phyloP scores from a whole-genome alignment of 2,888 invertebrate species.

The Scaptomyza caliginosa region DNA sequence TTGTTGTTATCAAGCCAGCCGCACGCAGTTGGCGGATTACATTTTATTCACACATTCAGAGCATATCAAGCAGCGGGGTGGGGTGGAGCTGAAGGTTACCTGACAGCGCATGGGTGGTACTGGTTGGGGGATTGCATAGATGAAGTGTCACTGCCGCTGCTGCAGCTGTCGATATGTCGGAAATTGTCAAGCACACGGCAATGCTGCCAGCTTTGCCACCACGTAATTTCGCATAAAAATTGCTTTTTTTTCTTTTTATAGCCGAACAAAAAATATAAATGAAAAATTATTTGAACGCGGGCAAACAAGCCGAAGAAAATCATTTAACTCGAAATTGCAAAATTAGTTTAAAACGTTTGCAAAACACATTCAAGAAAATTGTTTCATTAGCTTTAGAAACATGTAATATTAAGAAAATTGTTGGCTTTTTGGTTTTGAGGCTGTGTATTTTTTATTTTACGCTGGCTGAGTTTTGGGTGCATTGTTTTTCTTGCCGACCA shows the following conservation, averaged over 20 bases:
- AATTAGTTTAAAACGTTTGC: no score
- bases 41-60: conserved; percentile 59
- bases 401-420: no score
- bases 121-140: conserved; percentile 2
- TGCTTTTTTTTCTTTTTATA: conserved; percentile 21
- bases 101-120: not conserved
- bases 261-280: conserved; percentile 1
- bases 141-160: conserved; percentile 13
- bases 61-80: not conserved
- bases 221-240: conserved; percentile 63
- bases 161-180: conserved; percentile 72
- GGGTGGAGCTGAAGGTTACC: not conserved
- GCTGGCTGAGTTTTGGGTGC: conserved; percentile 35
- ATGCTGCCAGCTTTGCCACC: conserved; percentile 35
- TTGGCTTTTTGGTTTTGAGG: conserved; percentile 5
- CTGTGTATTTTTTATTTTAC: conserved; percentile 30
- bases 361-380: no score
- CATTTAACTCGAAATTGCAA: no score
- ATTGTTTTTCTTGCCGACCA: conserved; percentile 35
- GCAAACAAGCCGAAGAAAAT: not conserved
- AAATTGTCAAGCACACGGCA: conserved; percentile 66
- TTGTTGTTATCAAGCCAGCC: conserved; percentile 27
- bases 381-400: no score
- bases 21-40: conserved; percentile 65
- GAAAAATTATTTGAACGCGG: not conserved